Evolutionary conservation across 2,888 invertebrate species (phyloP).

Genomic region (Drosophila robusta): DNA sequence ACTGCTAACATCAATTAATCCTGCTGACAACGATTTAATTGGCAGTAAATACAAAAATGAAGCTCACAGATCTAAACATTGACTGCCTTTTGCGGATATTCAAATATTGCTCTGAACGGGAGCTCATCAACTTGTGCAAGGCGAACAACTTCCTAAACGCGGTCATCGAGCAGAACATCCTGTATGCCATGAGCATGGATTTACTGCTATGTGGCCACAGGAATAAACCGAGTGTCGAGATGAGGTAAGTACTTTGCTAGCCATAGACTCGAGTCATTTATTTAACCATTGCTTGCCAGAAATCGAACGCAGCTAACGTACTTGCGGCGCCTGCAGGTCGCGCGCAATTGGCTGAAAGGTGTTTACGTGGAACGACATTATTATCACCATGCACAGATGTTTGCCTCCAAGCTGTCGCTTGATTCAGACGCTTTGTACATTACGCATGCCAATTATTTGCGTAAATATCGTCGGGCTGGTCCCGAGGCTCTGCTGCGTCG

Average conservation of each 20-base stretch:
- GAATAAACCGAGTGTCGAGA: slow-evolving; percentile 63
- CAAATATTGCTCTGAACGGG: slow-evolving; percentile 85
- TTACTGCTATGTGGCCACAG: slow-evolving; percentile 83
- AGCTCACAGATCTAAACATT: slow-evolving; percentile 77
- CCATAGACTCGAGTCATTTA: slow-evolving; percentile 25
- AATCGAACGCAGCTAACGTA: slow-evolving; percentile 79
- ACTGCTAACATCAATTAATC: not conserved
- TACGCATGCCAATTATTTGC: slow-evolving; percentile 85
- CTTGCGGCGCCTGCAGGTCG: slow-evolving; percentile 82
- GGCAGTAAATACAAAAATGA: slow-evolving; percentile 34
- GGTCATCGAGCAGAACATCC: slow-evolving; percentile 85
- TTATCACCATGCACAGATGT: slow-evolving; percentile 85
- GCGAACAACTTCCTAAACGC: slow-evolving; percentile 85
- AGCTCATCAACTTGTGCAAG: slow-evolving; percentile 86
- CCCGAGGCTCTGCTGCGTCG: slow-evolving; percentile 82
- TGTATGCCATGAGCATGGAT: slow-evolving; percentile 78
- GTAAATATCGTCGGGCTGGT: slow-evolving; percentile 75
- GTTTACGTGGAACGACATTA: slow-evolving; percentile 85
- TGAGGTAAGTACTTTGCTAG: slow-evolving; percentile 58
- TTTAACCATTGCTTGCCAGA: slow-evolving; percentile 51
- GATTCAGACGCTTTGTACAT: slow-evolving; percentile 86
- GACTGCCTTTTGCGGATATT: slow-evolving; percentile 86
- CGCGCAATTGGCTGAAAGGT: slow-evolving; percentile 87
- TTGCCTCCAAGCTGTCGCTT: slow-evolving; percentile 86
- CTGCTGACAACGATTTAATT: not conserved